Conservation (phyloP, 2,113 vertebrate genomes). For the Oreotrochilus melanogaster region DNA sequence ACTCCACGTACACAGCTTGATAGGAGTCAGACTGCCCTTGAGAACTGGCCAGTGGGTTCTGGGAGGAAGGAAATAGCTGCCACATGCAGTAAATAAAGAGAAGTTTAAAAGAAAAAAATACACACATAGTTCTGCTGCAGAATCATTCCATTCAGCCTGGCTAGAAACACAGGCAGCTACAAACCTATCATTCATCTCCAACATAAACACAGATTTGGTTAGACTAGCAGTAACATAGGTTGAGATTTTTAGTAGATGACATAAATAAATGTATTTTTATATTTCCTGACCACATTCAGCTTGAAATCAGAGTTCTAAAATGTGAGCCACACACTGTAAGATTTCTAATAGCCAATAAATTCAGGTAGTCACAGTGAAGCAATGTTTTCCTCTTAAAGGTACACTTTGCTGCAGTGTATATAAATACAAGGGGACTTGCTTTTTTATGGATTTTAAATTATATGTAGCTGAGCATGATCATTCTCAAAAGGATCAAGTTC, state of each 20-base stretch:
- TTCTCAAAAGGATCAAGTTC: conserved; percentile 27
- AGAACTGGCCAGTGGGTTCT: conserved; percentile 19
- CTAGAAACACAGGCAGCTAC: conserved; percentile 55
- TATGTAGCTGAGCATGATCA: conserved; percentile 50
- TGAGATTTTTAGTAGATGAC: conserved; percentile 76
- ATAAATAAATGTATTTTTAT: conserved; percentile 74
- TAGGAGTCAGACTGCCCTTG: not conserved
- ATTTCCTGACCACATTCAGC: conserved; percentile 73
- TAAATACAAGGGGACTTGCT: conserved; percentile 25
- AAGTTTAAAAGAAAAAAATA: not conserved
- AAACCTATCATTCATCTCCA: conserved; percentile 62
- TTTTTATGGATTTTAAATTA: conserved; percentile 45
- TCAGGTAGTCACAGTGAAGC: conserved; percentile 56
- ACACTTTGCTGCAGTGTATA: conserved; percentile 31
- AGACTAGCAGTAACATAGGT: conserved; percentile 25
- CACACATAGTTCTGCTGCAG: conserved; percentile 14
- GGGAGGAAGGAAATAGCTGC: conserved; percentile 60
- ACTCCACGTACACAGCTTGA: not conserved
- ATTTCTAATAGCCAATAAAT: conserved; percentile 68
- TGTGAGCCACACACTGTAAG: conserved; percentile 43
- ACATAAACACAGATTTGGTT: conserved; percentile 63
- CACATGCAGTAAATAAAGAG: conserved; percentile 60
- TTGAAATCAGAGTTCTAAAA: conserved; percentile 62
- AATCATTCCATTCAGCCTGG: conserved; percentile 47
- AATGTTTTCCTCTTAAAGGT: conserved; percentile 66